Percentiles rank a stretch among this genome's conserved stretches.
Conservation (phyloP, 2,888 invertebrate species). For the Drosophila meridionalis region DNA sequence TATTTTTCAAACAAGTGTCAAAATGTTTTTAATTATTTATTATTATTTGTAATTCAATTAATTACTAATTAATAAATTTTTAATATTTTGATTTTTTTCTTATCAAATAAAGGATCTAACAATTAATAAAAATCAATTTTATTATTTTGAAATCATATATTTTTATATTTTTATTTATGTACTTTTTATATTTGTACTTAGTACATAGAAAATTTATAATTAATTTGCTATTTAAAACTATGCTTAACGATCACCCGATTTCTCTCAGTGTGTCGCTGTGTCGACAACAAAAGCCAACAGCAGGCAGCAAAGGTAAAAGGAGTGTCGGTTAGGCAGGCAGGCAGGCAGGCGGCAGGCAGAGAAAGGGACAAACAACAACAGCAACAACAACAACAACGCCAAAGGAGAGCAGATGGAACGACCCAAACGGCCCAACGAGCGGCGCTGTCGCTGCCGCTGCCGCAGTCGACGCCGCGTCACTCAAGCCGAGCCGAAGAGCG, state of each 20-base stretch:
- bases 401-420: slow-evolving; percentile 51
- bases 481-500: slow-evolving; percentile 18
- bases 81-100: no score
- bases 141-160: no score
- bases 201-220: no score
- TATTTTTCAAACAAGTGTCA: no score
- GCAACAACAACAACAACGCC: slow-evolving; percentile 10
- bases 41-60: no score
- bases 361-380: slow-evolving; percentile 19
- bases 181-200: no score
- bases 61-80: no score
- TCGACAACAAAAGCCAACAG: slow-evolving; percentile 16
- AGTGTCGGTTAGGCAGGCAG: slow-evolving; percentile 2
- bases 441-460: neutral
- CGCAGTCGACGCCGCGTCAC: slow-evolving; percentile 5
- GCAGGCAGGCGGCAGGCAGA: slow-evolving; percentile 18
- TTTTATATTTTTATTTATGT: no score
- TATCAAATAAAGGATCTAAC: no score
- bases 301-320: slow-evolving; percentile 45
- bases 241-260: neutral
- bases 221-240: no score
- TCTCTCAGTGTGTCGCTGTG: slow-evolving; percentile 30
- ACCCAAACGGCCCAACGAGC: slow-evolving; percentile 18
- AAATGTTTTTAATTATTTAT: no score
- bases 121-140: no score